A percentile compares a stretch with the other conserved stretches of the same genome.
These are phyloP conservation scores for Oncopodura yosiiana DNA, from an alignment of 1,140 invertebrate species.

Conservation along the genomic window DNA sequence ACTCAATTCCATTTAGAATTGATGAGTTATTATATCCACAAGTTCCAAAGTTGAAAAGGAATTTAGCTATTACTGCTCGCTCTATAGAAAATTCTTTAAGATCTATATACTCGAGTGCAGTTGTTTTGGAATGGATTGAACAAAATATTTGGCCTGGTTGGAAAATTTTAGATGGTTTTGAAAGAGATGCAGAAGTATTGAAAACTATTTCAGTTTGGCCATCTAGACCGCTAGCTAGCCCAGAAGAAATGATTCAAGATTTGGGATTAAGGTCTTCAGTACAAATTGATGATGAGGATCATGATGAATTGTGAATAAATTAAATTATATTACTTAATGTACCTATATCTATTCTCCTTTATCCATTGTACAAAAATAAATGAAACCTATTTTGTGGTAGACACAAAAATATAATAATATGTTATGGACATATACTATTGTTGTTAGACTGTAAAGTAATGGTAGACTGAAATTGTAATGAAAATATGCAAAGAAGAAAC, in stretches of 20 bases:
- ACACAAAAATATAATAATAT: no score
- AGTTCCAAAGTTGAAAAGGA: constrained; percentile 24
- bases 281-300: not conserved
- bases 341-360: no score
- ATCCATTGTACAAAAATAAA: no score
- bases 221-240: constrained; percentile 21
- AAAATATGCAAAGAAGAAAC: no score
- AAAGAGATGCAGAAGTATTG: constrained; percentile 19
- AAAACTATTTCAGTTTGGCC: constrained; percentile 24
- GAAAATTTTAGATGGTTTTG: constrained; percentile 20
- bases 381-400: no score
- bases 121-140: constrained; percentile 32
- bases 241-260: constrained; percentile 23
- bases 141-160: constrained; percentile 32
- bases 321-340: no score
- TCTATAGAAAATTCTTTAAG: constrained; percentile 25
- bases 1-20: constrained; percentile 59
- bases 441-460: no score
- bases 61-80: constrained; percentile 24
- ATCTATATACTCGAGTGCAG: constrained; percentile 16
- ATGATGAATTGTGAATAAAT: not conserved
- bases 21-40: constrained; percentile 44
- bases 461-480: no score
- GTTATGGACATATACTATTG: no score
- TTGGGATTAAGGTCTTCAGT: constrained; percentile 18